These are phyloP conservation scores for Lepeophtheirus salmonis DNA, from an alignment of 1,140 invertebrate genomes.

Conservation along the genomic window DNA sequence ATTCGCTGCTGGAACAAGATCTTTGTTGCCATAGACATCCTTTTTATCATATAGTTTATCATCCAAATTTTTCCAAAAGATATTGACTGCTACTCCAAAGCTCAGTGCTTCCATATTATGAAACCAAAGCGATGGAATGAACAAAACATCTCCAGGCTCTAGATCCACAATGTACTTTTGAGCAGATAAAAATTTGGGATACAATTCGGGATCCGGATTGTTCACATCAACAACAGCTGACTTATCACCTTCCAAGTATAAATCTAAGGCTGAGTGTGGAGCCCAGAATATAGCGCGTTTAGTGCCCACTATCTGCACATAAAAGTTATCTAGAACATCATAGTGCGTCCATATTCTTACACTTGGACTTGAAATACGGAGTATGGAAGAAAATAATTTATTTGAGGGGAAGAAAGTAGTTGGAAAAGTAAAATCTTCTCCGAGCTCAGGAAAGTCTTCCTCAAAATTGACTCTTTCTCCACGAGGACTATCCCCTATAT, in stretches of 20 bases:
- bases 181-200: slow-evolving; percentile 32
- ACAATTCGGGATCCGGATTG: slow-evolving; percentile 30
- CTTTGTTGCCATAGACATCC: slow-evolving; percentile 33
- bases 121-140: slow-evolving; percentile 43
- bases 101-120: slow-evolving; percentile 36
- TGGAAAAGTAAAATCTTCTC: slow-evolving; percentile 32
- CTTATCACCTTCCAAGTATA: slow-evolving; percentile 41
- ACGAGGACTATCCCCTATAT: slow-evolving; percentile 34
- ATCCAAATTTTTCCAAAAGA: slow-evolving; percentile 38
- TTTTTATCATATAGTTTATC: slow-evolving; percentile 28
- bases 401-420: slow-evolving; percentile 27
- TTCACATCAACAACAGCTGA: slow-evolving; percentile 38
- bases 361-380: slow-evolving; percentile 33
- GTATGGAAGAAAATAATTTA: slow-evolving; percentile 38
- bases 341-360: slow-evolving; percentile 42
- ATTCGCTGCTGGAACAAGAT: slow-evolving; percentile 26
- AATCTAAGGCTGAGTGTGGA: slow-evolving; percentile 32
- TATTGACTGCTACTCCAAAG: slow-evolving; percentile 37
- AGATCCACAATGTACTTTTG: slow-evolving; percentile 31
- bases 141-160: slow-evolving; percentile 37
- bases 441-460: slow-evolving; percentile 32
- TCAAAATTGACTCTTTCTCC: slow-evolving; percentile 35
- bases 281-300: slow-evolving; percentile 36
- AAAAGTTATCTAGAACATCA: slow-evolving; percentile 41
- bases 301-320: slow-evolving; percentile 35